Evolutionary conservation across 2,113 vertebrate genomes (phyloP), one percentile per base, ranked within the genome.

Genomic region (Pangasianodon gigas): DNA sequence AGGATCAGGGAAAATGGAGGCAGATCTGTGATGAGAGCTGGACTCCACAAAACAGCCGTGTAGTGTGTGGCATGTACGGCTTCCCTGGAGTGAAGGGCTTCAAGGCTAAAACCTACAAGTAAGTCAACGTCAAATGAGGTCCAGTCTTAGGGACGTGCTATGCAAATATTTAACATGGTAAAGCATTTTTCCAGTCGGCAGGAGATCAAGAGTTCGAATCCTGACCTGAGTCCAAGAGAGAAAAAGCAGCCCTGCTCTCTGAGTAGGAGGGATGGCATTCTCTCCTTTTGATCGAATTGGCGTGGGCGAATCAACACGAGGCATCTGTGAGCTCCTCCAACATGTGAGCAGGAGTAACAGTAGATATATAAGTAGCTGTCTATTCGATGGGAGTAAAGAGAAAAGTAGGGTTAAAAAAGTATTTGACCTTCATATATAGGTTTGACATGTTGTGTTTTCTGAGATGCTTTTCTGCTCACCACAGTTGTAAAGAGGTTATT

Each of bases 11-110:
- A 21, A 77, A 92, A 86, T 99, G 98, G 98, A 97, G 96, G 90
- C 98, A 98, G 95, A 97, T 99, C 95, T 99, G 98, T 0, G 95
- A 96, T 88, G 95, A 92, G 87, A 95, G 95, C 65, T 99, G 98
- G 98, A 98, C 94, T 0, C 87, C 91, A 82, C 96, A 95, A 92
- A 98, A 98, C 83, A 97, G 95, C 93, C 95, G 96, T 0, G 98
- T 99, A 1, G 94, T 98, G 93, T 99, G 98, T 1, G 98, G 98
- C 94, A 99, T 99, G 98, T 97, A 98, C 0, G 98, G 98, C 14
- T 99, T 99, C 91, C 98, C 98, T 0, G 92, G 93, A 0, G 97
- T 97, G 93, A 98, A 97, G 93, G 96, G 95, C 21, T 96, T 96
- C 95, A 99, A 98, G 87, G 29, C 85, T 91, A 96, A 95, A n/a